These are phyloP conservation scores for Pleuronectes platessa DNA, from an alignment of 2,113 vertebrate genomes.

Conservation along the genomic window DNA sequence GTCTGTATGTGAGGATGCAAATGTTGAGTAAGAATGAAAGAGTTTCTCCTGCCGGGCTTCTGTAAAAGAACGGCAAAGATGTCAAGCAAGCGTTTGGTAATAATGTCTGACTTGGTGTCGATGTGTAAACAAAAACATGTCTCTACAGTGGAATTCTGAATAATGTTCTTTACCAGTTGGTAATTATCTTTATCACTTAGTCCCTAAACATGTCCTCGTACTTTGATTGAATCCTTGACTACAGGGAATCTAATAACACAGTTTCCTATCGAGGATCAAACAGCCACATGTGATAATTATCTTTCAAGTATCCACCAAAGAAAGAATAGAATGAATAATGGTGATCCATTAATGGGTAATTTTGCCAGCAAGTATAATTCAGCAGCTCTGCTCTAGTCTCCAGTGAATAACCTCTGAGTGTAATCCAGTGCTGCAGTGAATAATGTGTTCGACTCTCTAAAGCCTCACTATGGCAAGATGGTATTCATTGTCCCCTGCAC, in stretches of 20 bases:
- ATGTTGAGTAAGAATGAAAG: too few species aligned
- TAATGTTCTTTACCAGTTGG: background rate
- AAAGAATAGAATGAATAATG: background rate
- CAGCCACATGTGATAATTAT: conserved; percentile 17
- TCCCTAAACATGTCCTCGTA: conserved; percentile 14
- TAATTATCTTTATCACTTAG: conserved; percentile 33
- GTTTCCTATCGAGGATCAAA: conserved; percentile 35
- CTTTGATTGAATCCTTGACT: conserved; percentile 18
- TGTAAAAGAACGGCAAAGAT: too few species aligned
- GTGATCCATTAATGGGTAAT: conserved; percentile 26
- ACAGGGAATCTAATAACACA: background rate
- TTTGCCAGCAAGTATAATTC: conserved; percentile 40
- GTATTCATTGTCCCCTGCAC: conserved; percentile 30
- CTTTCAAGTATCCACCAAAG: conserved; percentile 27
- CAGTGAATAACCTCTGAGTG: conserved; percentile 32
- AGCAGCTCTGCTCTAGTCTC: conserved; percentile 42
- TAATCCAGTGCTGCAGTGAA: conserved; percentile 25
- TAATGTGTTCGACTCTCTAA: conserved; percentile 27
- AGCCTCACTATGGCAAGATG: conserved; percentile 12
- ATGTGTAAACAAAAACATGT: too few species aligned
- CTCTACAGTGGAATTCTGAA: too few species aligned
- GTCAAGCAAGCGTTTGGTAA: too few species aligned
- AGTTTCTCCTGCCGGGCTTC: too few species aligned
- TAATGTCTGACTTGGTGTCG: too few species aligned
- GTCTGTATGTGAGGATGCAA: too few species aligned